phyloP scores from a whole-genome alignment of 2,113 vertebrate species.

The Turdus rufiventris region DNA sequence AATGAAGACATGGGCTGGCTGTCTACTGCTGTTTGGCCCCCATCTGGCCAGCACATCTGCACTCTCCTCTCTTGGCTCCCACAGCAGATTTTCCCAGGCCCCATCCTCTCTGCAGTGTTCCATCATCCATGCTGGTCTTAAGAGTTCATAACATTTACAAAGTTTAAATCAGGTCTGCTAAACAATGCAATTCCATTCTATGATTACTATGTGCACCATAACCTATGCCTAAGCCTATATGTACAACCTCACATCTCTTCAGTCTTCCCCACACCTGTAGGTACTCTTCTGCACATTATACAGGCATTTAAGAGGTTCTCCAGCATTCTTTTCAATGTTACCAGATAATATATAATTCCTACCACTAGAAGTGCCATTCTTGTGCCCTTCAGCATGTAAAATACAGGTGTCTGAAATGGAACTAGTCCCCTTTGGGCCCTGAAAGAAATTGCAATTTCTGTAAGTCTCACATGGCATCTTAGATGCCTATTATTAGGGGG shows the following conservation, averaged over 20 bases:
- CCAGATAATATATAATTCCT: not conserved
- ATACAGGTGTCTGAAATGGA: not conserved
- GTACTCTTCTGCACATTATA: not conserved
- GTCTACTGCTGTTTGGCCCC: not conserved
- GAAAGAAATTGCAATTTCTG: not conserved
- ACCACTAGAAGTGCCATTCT: not conserved
- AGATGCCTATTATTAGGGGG: not conserved
- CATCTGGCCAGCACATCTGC: not conserved
- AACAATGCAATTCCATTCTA: not conserved
- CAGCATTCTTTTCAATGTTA: not conserved
- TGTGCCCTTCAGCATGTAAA: not conserved
- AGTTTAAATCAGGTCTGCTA: not conserved
- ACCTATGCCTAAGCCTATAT: not conserved
- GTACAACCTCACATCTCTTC: not conserved
- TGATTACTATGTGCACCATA: rapidly evolving
- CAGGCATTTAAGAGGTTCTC: not conserved
- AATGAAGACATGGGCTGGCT: not conserved
- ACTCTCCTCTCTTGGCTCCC: not conserved
- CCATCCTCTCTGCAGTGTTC: not conserved
- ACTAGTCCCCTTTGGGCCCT: not conserved
- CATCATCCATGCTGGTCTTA: not conserved
- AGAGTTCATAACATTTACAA: not conserved
- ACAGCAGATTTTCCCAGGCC: not conserved
- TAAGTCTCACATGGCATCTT: not conserved
- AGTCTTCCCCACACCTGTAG: not conserved